Conservation (phyloP, 64 coral and sea anemone genomes). For the Stylophora pistillata region DNA sequence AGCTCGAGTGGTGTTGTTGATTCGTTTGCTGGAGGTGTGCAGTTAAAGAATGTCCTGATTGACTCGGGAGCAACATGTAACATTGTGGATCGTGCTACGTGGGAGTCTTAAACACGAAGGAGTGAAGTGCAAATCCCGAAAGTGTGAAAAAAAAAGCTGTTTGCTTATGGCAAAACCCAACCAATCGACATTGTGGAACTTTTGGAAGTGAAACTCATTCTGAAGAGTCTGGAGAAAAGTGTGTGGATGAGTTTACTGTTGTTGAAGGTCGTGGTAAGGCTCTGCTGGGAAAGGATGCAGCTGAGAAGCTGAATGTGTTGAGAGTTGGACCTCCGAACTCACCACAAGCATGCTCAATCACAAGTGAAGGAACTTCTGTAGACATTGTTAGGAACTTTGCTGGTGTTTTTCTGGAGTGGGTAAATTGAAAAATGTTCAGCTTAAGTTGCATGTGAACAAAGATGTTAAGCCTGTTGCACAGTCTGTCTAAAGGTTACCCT, state of each 20-base stretch:
- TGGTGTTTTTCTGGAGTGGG: too few relatives aligned
- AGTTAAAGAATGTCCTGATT: constrained; percentile 57
- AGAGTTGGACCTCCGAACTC: constrained; percentile 55
- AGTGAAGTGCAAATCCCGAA: constrained; percentile 46
- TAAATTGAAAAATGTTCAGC: too few relatives aligned
- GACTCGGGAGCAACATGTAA: constrained; percentile 64
- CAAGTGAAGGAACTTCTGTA: constrained; percentile 8
- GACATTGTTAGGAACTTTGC: too few relatives aligned
- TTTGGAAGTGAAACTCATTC: constrained; percentile 46
- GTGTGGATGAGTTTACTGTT: too few relatives aligned
- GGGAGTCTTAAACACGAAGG: constrained; percentile 58
- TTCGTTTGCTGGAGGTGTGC: constrained; percentile 58
- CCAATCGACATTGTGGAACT: constrained; percentile 57
- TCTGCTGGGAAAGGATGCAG: constrained; percentile 47
- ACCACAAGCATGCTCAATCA: constrained; percentile 29
- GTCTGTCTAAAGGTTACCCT: constrained; percentile 46
- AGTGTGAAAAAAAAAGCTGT: constrained; percentile 55
- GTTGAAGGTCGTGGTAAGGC: constrained; percentile 43
- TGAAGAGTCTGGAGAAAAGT: too few relatives aligned
- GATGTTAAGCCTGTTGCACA: constrained; percentile 51
- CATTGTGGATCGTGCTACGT: constrained; percentile 54
- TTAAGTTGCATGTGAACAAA: constrained; percentile 52
- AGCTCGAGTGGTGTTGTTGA: too few relatives aligned
- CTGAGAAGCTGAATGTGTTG: constrained; percentile 53
- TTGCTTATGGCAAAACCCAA: constrained; percentile 63